Evolutionary conservation across 2,888 invertebrate species (phyloP), one percentile per base, ranked within the genome.

Genomic region (Willowsia nigromaculata): DNA sequence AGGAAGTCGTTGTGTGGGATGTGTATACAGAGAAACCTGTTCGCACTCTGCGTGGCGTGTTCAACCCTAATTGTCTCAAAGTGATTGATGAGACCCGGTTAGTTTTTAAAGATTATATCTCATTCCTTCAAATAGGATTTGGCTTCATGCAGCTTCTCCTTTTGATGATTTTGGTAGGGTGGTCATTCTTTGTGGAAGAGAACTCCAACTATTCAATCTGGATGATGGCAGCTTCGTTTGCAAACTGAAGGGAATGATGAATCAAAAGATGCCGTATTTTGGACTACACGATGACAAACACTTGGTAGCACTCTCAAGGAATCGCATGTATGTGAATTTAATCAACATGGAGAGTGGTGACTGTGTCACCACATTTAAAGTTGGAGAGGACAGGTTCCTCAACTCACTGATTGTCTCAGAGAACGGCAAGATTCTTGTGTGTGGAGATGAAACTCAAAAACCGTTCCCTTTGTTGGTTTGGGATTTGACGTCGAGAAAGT

Each of bases 361-460:
- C 93, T 96, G 96, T 93, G 96, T 96, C 74, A 96, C 98, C 11
- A 97, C 97, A 0, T 98, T 98, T 94, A 98, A 98, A 93, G 90
- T 90, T 71, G 98, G 98, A 1, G 98, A 98, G 94, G 97, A 98
- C 94, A 95, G 98, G 91, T 98, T 98, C 94, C 95, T 98, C 13
- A 97, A 98, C 94, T 97, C 97, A 5, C 94, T 98, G 92, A 95
- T 98, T 89, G 97, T 97, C 85, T 97, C 97, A 81, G 97, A 97
- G 81, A 97, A 98, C 94, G 98, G 98, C 93, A 96, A 97, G 93
- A 96, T 97, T 82, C 95, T 97, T 90, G 97, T 98, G 1, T 98
- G 98, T 93, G 98, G 98, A 7, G 98, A 98, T 94, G 98, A 98
- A 94, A 97, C 97, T 0, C 97, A 98, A 94, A 98, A 97, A 94